Conservation (phyloP, 1,140 invertebrate species). For the Leptinotarsa undecemlineata region DNA sequence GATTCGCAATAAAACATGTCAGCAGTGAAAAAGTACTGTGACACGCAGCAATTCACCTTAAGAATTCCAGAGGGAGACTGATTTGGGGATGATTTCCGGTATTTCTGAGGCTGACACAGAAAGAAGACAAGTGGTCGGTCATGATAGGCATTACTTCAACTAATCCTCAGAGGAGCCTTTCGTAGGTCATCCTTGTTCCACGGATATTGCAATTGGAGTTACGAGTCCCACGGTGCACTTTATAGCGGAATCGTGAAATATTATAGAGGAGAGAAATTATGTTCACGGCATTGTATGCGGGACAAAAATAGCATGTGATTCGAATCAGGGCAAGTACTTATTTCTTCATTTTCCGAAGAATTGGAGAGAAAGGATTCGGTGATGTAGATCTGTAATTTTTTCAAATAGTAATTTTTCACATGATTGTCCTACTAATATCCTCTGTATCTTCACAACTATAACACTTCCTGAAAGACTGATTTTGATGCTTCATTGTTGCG, state of each 20-base stretch:
- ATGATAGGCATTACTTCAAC: slow-evolving; percentile 5
- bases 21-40: neutral
- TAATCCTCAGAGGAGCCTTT: neutral
- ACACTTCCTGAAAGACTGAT: no score
- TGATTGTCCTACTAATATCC: no score
- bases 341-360: no score
- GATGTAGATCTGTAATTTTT: no score
- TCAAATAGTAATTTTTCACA: no score
- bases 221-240: neutral
- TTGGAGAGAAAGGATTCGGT: no score
- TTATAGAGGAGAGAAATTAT: neutral
- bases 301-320: no score
- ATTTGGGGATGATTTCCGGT: neutral
- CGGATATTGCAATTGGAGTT: slow-evolving; percentile 5
- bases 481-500: no score
- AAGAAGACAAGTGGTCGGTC: slow-evolving; percentile 1
- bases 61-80: neutral
- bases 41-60: neutral
- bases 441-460: no score
- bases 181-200: neutral
- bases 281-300: neutral
- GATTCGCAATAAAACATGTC: neutral
- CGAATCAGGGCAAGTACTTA: no score
- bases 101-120: neutral
- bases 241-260: slow-evolving; percentile 5